Conservation (phyloP, 2,113 vertebrate species). For the Bombycilla garrulus region DNA sequence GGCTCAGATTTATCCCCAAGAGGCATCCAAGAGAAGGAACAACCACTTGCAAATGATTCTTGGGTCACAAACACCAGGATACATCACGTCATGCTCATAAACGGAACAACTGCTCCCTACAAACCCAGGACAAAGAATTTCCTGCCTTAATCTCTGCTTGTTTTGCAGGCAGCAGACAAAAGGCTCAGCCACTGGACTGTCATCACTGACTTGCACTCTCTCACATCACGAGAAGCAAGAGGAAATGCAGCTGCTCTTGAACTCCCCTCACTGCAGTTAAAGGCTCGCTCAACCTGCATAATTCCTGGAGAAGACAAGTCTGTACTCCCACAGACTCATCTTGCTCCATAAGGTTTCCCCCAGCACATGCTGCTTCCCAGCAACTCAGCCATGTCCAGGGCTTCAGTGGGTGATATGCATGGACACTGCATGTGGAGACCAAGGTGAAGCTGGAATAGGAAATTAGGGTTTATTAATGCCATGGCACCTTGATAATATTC, state of each 20-base stretch:
- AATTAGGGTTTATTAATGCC: not conserved
- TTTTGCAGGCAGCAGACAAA: not conserved
- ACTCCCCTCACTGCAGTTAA: not conserved
- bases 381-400: not conserved
- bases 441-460: not conserved
- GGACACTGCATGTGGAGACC: not conserved
- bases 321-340: accelerated
- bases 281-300: not conserved
- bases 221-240: not conserved
- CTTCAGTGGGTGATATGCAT: not conserved
- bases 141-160: not conserved
- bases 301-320: not conserved
- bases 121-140: not conserved
- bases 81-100: not conserved
- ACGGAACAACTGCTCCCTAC: not conserved
- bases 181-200: not conserved
- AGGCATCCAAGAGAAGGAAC: not conserved
- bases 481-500: not conserved
- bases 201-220: not conserved
- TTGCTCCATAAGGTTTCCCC: not conserved
- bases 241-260: not conserved
- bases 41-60: not conserved
- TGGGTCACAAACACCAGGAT: not conserved
- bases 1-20: not conserved
- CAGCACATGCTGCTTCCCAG: not conserved